Evolutionary conservation across 1,140 invertebrate genomes (phyloP).

Genomic region (Coenobita brevimanus): DNA sequence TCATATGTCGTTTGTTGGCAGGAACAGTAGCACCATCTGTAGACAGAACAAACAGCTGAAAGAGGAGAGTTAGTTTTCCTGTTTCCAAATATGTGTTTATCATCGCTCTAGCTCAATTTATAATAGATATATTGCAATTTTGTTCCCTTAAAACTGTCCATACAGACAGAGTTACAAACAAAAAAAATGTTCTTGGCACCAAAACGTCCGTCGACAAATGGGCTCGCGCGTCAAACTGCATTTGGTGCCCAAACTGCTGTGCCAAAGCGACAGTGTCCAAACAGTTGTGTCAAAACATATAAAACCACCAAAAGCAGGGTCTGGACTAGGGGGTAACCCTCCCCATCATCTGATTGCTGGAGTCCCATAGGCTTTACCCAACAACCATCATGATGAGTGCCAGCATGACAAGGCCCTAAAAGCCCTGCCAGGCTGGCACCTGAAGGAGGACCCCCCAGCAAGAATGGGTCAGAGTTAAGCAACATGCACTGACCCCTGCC

Average conservation of each 20-base stretch:
- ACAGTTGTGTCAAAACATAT: too few relatives aligned
- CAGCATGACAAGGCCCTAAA: too few relatives aligned
- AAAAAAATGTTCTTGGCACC: background rate
- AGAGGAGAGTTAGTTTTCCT: conserved; percentile 9
- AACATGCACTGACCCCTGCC: too few relatives aligned
- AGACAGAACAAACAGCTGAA: background rate
- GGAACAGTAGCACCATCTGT: background rate
- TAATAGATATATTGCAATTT: background rate
- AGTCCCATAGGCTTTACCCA: too few relatives aligned
- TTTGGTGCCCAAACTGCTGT: conserved; percentile 12
- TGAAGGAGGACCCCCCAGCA: too few relatives aligned
- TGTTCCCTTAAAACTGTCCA: background rate
- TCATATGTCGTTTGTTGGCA: background rate
- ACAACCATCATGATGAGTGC: too few relatives aligned
- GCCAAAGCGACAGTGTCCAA: too few relatives aligned
- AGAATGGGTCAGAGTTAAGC: too few relatives aligned
- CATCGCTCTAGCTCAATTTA: background rate
- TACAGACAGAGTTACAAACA: background rate
- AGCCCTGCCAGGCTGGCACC: too few relatives aligned
- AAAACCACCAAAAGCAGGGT: too few relatives aligned
- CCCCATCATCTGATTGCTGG: too few relatives aligned
- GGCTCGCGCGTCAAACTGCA: background rate
- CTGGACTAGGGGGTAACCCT: too few relatives aligned
- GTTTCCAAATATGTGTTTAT: background rate
- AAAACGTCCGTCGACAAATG: background rate